These are phyloP conservation scores for Morus bassanus DNA, from an alignment of 2,797 vertebrate genomes.

Conservation along the genomic window DNA sequence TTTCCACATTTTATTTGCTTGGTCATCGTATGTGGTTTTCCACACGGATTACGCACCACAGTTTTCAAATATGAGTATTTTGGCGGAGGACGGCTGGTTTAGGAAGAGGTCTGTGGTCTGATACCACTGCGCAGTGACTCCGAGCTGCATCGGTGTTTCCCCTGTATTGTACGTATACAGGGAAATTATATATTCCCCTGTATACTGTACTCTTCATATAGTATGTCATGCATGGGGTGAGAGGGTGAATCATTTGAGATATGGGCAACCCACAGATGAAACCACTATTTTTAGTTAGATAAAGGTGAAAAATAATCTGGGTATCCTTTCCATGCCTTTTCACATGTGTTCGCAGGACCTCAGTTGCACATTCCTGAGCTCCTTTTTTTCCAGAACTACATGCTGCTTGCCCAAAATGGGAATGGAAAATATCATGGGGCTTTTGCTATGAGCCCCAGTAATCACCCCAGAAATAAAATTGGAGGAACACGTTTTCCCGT, in stretches of 20 bases:
- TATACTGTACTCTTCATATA: too few species aligned
- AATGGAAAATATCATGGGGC: neutral
- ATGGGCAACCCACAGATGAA: neutral
- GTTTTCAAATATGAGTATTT: rapidly evolving
- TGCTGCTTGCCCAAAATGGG: neutral
- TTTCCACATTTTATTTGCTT: rapidly evolving
- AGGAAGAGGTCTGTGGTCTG: too few species aligned
- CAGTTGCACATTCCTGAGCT: neutral
- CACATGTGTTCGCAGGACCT: neutral
- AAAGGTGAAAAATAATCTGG: neutral
- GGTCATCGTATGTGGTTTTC: rapidly evolving
- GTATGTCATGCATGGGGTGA: rapidly evolving
- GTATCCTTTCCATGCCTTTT: neutral
- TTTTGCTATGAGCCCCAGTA: neutral
- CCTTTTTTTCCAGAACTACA: neutral
- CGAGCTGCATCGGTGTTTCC: neutral
- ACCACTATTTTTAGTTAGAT: neutral
- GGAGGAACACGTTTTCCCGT: neutral
- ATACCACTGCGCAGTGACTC: rapidly evolving
- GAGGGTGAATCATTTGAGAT: neutral
- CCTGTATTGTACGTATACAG: too few species aligned
- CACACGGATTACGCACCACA: rapidly evolving
- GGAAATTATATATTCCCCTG: too few species aligned
- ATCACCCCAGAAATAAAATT: neutral
- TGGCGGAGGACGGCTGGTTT: neutral